Evolutionary conservation across 2,797 vertebrate species (phyloP), one percentile per base, ranked within the genome.

Genomic region (Thripadectes ignobilis): DNA sequence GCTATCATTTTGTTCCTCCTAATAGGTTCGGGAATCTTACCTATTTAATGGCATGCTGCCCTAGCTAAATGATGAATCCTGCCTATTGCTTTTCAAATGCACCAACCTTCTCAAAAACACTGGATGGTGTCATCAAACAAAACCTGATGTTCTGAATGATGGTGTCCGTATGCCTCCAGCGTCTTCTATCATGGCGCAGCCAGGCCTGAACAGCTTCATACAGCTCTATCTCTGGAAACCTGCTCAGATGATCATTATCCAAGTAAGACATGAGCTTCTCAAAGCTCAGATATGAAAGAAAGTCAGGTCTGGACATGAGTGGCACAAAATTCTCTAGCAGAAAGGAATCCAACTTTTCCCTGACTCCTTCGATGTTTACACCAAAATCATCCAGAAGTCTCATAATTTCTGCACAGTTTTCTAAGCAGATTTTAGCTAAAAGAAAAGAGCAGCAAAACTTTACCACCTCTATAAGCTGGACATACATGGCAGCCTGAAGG

Each of bases 371-470:
- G 95, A 99, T 99, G 57, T 99, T 99, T 95, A 99, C 99, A 95
- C 99, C 99, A 94, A 99, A 99, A 98, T 99, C 99, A 98, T 99
- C 99, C 98, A 99, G 98, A 85, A 99, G 98, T 80, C 99, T 99
- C 99, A 99, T 99, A 95, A 99, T 99, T 98, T 99, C 99, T 19
- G 99, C 99, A 83, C 99, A 99, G 98, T 99, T 99, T 98, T 99
- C 99, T 98, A 99, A 98, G 93, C 99, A 99, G 97, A 99, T 99
- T 98, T 99, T 99, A 51, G 99, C 99, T 98, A 99, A 98, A 67
- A 99, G 98, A 97, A 99, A 99, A 95, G 99, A 99, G 97, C 99
- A 99, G 98, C 99, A 99, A 98, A 99, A 99, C 98, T 99, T 99
- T 97, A 99, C 99, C 95, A 99, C 99, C 97, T 99, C 99, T 66